Conservation (phyloP, 2,888 invertebrate species). For the Lochmaea capreae region DNA sequence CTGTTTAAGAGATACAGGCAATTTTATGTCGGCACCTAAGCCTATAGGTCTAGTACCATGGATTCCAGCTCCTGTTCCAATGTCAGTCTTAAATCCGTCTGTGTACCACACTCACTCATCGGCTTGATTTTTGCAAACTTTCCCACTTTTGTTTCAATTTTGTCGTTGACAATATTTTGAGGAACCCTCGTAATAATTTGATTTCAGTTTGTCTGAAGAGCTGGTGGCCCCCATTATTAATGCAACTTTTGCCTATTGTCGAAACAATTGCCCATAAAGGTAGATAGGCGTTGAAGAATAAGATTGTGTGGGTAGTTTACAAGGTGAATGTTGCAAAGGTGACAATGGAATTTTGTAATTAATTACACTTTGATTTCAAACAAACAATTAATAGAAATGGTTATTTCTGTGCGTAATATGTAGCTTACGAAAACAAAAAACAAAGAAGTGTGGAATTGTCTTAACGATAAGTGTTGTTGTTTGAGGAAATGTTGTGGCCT, state of each 20-base stretch:
- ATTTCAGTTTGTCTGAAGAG: background rate
- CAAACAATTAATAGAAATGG: background rate
- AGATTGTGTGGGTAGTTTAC: constrained; percentile 16
- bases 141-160: too few relatives aligned
- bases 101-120: too few relatives aligned
- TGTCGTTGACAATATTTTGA: background rate
- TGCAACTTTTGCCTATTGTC: background rate
- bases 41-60: too few relatives aligned
- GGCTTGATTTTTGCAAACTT: too few relatives aligned
- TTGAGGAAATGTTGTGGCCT: constrained; percentile 2
- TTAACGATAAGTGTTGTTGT: background rate
- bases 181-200: background rate
- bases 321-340: constrained; percentile 16
- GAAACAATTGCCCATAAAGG: constrained; percentile 9
- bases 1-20: too few relatives aligned
- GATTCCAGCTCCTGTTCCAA: too few relatives aligned
- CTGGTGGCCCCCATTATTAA: background rate
- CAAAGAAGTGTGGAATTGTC: background rate
- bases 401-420: constrained; percentile 3
- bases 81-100: too few relatives aligned
- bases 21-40: too few relatives aligned
- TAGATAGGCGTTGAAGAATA: background rate
- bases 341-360: constrained; percentile 20
- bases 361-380: background rate
- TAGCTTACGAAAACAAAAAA: background rate